phyloP scores from a whole-genome alignment of 2,113 vertebrate species.

The Oryzias woworae region DNA sequence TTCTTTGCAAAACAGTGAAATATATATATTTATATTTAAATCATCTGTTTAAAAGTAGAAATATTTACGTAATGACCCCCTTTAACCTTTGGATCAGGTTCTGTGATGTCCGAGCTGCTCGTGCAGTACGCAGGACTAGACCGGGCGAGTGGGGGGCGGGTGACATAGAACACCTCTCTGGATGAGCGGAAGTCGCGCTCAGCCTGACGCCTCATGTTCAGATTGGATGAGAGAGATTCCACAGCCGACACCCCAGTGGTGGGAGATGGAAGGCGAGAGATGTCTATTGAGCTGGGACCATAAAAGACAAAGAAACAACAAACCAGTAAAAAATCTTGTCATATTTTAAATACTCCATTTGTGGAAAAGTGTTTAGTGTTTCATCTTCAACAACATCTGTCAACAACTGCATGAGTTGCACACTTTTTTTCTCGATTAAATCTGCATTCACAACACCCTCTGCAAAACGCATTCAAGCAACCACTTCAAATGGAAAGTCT shows the following conservation, averaged over 20 bases:
- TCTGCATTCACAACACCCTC: too few relatives aligned
- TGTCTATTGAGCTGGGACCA: slow-evolving; percentile 80
- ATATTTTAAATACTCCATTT: too few relatives aligned
- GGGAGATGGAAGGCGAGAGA: slow-evolving; percentile 90
- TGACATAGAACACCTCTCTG: slow-evolving; percentile 91
- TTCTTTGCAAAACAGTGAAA: too few relatives aligned
- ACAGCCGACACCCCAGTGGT: slow-evolving; percentile 85
- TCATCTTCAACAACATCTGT: background rate
- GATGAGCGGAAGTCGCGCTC: slow-evolving; percentile 78
- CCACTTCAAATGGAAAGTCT: too few relatives aligned
- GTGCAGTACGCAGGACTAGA: slow-evolving; percentile 95
- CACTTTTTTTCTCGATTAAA: too few relatives aligned
- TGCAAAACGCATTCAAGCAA: too few relatives aligned
- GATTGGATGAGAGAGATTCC: slow-evolving; percentile 75
- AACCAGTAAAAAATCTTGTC: background rate
- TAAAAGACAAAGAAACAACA: background rate
- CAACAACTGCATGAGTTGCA: too few relatives aligned
- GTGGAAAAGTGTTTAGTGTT: background rate
- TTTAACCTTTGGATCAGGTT: slow-evolving; percentile 87
- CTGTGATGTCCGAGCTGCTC: slow-evolving; percentile 96
- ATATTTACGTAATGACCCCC: too few relatives aligned
- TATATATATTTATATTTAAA: too few relatives aligned
- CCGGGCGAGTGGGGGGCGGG: slow-evolving; percentile 88
- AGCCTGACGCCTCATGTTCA: slow-evolving; percentile 75
- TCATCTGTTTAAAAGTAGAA: background rate